These are phyloP conservation scores for Gambusia affinis DNA, from an alignment of 2,113 vertebrate species.

Conservation along the genomic window DNA sequence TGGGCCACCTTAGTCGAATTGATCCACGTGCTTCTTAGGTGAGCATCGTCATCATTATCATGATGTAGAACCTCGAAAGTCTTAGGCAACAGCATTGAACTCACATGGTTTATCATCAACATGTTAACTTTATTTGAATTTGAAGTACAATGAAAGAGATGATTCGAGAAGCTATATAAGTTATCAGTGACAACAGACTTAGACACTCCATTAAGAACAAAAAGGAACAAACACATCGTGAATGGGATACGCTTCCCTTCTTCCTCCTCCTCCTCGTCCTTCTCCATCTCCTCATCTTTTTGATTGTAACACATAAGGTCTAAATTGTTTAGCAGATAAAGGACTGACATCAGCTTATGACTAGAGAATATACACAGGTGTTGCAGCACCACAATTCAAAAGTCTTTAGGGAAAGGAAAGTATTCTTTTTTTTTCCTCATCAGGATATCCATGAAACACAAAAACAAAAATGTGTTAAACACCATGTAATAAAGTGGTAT, in stretches of 20 bases:
- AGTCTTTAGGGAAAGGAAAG: slow-evolving; percentile 60
- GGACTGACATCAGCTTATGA: slow-evolving; percentile 72
- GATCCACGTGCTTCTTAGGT: not conserved
- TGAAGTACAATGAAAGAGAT: slow-evolving; percentile 80
- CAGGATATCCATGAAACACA: slow-evolving; percentile 55
- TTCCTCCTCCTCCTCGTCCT: slow-evolving; percentile 49
- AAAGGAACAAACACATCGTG: slow-evolving; percentile 82
- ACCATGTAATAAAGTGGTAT: slow-evolving; percentile 23
- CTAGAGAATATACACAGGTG: slow-evolving; percentile 73
- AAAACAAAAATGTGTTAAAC: slow-evolving; percentile 20
- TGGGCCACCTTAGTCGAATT: not conserved
- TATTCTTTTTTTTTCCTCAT: slow-evolving; percentile 20
- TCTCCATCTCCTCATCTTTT: slow-evolving; percentile 57
- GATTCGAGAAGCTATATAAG: slow-evolving; percentile 78
- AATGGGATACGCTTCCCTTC: slow-evolving; percentile 83
- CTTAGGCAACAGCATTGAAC: slow-evolving; percentile 25
- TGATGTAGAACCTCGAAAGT: not conserved
- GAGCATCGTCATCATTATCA: not conserved
- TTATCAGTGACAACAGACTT: slow-evolving; percentile 80
- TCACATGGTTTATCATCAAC: slow-evolving; percentile 71
- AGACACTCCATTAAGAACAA: slow-evolving; percentile 77
- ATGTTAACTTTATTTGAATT: slow-evolving; percentile 80
- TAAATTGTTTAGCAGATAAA: slow-evolving; percentile 62
- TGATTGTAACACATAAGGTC: slow-evolving; percentile 70
- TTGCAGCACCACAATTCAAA: slow-evolving; percentile 58